Evolutionary conservation across 2,113 vertebrate species (phyloP), one percentile per base, ranked within the genome.

Genomic region (Tyto alba): DNA sequence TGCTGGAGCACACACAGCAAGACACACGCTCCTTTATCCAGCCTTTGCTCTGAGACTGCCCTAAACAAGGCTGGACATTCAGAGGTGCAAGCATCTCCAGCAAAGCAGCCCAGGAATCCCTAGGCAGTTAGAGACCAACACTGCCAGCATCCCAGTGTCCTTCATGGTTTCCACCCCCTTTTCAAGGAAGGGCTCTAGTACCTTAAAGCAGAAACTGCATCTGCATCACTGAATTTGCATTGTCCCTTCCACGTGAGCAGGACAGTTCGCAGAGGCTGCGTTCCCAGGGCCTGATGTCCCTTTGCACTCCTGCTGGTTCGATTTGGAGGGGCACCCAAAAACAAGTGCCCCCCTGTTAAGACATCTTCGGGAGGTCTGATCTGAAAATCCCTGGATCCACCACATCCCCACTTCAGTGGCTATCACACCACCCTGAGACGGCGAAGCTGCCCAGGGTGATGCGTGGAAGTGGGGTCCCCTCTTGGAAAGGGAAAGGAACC

Each of bases 371-470:
- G 71, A 43, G 40, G 23, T 36, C 71, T 21, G 16, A 53, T 57
- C 56, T 26, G 10, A 68, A 88, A 88, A 88, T 47, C 36, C 26
- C 50, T 16, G 27, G 9, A 53, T 27, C 59, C 29, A 48, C 27
- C 19, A 17, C 77, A 72, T 34, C 0, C 0, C 1, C 57, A 20
- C n/a, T 34, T n/a, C 2, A 5, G 23, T 5, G 22, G 48, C 38
- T 55, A 48, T 10, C 4, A 0, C 38, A 48, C n/a, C 30, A 26
- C 6, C 66, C 27, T 6, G 23, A 77, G 29, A 73, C 19, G 34
- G n/a, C 72, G 26, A 68, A 47, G 40, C 74, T 64, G 19, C 27
- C 34, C 30, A 32, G 48, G 18, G 30, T 29, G 38, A 69, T 15
- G 25, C 10, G 20, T 2, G 3, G 59, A 80, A 68, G 34, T 0